Percentiles rank a stretch among this genome's conserved stretches.
These are phyloP conservation scores for Cinara cedri DNA, from an alignment of 2,888 invertebrate genomes.

Conservation along the genomic window DNA sequence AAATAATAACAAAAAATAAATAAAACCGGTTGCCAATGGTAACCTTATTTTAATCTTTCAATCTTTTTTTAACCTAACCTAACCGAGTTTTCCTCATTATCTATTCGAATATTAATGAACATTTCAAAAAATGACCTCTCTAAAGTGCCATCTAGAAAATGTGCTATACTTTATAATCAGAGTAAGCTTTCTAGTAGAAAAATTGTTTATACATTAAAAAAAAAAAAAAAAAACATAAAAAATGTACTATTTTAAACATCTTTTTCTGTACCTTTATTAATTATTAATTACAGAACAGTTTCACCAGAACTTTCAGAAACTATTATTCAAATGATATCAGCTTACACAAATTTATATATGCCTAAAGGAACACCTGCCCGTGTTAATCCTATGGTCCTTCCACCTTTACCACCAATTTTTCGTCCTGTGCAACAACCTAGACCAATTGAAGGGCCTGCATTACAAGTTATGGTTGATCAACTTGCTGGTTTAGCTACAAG, in stretches of 20 bases:
- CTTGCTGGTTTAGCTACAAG: conserved; percentile 76
- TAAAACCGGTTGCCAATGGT: no score
- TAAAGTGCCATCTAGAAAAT: no score
- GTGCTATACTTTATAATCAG: no score
- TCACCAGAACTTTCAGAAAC: conserved; percentile 85
- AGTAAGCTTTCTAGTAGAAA: no score
- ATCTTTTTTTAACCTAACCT: no score
- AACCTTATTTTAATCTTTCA: no score
- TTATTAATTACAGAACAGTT: conserved; percentile 68
- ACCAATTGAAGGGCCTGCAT: conserved; percentile 70
- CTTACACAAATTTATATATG: conserved; percentile 81
- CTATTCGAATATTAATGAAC: no score
- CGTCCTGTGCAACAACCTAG: conserved; percentile 64
- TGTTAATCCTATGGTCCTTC: conserved; percentile 62
- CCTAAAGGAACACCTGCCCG: conserved; percentile 69
- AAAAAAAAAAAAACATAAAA: background rate
- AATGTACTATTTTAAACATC: no score
- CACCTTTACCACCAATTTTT: conserved; percentile 69
- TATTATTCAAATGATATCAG: conserved; percentile 82
- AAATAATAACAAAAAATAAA: no score
- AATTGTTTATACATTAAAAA: background rate
- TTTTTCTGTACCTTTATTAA: background rate
- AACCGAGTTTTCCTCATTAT: no score
- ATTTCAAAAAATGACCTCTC: no score
- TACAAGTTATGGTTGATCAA: conserved; percentile 78